Percentiles rank a stretch among this genome's conserved stretches.
These are phyloP conservation scores for Schizopygopsis pylzovi DNA, from an alignment of 2,797 vertebrate species.

Conservation along the genomic window DNA sequence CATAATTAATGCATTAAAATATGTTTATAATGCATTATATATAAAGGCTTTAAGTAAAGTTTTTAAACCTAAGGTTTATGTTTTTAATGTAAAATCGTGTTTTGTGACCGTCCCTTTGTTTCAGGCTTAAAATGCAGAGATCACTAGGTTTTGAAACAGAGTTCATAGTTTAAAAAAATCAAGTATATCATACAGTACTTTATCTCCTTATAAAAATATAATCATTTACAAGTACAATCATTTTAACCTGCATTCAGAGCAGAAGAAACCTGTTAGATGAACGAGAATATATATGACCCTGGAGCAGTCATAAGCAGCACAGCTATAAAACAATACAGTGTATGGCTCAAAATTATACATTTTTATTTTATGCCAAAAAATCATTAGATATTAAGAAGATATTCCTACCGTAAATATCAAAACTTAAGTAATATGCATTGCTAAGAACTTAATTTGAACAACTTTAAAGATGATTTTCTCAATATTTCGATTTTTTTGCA, in stretches of 20 bases:
- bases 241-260: background rate
- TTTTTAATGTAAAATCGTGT: background rate
- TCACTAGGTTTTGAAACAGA: background rate
- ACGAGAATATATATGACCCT: background rate
- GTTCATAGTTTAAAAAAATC: background rate
- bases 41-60: background rate
- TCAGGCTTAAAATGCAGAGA: background rate
- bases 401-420: no score
- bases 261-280: background rate
- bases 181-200: constrained; percentile 3
- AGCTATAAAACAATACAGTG: no score
- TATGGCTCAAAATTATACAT: no score
- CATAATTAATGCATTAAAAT: background rate
- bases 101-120: background rate
- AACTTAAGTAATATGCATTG: no score
- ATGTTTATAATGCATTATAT: background rate
- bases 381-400: no score
- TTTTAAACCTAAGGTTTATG: background rate
- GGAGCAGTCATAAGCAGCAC: no score
- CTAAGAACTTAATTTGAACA: no score
- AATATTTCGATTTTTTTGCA: no score
- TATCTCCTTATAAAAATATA: background rate
- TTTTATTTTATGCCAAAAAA: no score
- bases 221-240: background rate
- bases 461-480: background rate